Conservation (phyloP, 2,888 invertebrate genomes). For the Thereva nobilitata region DNA sequence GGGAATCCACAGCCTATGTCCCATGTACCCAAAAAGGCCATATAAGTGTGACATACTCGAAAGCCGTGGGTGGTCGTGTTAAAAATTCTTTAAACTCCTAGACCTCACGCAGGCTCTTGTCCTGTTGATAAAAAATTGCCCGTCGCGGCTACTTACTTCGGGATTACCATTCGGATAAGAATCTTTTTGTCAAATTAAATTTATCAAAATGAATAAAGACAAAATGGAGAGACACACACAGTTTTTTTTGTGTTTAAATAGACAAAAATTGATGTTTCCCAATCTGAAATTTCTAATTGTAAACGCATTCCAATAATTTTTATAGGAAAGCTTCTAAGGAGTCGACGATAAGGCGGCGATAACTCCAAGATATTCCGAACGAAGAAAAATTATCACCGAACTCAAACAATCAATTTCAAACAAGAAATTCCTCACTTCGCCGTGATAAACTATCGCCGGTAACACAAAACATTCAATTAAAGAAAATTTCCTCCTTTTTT, state of each 20-base stretch:
- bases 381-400: conserved; percentile 49
- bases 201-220: too few relatives aligned
- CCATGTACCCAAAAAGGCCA: not conserved
- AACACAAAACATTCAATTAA: conserved; percentile 44
- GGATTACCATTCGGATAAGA: too few relatives aligned
- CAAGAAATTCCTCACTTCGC: conserved; percentile 50
- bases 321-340: not conserved
- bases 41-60: not conserved
- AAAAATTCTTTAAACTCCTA: too few relatives aligned
- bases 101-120: too few relatives aligned
- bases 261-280: too few relatives aligned
- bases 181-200: too few relatives aligned
- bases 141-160: too few relatives aligned
- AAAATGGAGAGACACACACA: too few relatives aligned
- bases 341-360: not conserved
- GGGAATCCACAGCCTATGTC: not conserved
- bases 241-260: too few relatives aligned
- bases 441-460: conserved; percentile 48
- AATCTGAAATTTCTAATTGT: too few relatives aligned
- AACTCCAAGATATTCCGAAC: conserved; percentile 43
- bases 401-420: conserved; percentile 49
- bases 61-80: conserved; percentile 1
- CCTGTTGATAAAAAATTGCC: too few relatives aligned
- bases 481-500: conserved; percentile 17
- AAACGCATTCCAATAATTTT: too few relatives aligned